Base-by-base conservation (phyloP, 2,797 vertebrate species). In the Microctenopoma steveboyesi region DNA sequence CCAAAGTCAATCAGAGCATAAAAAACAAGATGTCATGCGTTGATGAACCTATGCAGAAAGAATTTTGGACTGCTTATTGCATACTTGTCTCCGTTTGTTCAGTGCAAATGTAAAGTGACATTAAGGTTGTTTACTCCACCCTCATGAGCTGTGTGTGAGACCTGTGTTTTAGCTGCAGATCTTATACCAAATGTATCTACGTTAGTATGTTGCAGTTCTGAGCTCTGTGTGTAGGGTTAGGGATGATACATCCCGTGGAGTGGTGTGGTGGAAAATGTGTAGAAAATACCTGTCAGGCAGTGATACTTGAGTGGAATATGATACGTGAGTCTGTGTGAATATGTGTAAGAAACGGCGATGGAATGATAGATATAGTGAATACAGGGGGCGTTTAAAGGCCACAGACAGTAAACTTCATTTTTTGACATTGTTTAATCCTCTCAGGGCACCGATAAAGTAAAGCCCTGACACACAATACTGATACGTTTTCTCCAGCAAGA, bases 251-350 rank as follows among this genome's bases (percentile, higher is more conserved):
- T 89, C 84, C 91, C 84, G 78, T 86, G 84, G 88, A 84, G 86
- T 89, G 86, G 86, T 86, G 85, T 92, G 88, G 90, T 86, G 90
- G 85, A 89, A 92, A 92, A 92, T 86, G 91, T 92, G 86, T 83
- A 90, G 86, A 18, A 91, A 92, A 88, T 77, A 78, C 86, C 90
- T 90, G 90, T 91, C 85, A 59, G 77, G 81, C 84, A 73, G 83
- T 81, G 76, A 69, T 74, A 85, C 82, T 89, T 81, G 77, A 82
- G 68, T 73, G 65, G 84, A 62, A 65, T 64, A 50, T 13, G 47
- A 59, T 64, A 75, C 81, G 82, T 76, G 83, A 52, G 51, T 40
- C 45, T 50, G 72, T 66, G 64, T 48, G 60, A 15, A 39, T 40
- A 60, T 40, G 52, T 48, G 69, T 40, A 12, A 11, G 11, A 11